Conservation (phyloP, 2,797 vertebrate genomes). For the Enteromius mattozi region DNA sequence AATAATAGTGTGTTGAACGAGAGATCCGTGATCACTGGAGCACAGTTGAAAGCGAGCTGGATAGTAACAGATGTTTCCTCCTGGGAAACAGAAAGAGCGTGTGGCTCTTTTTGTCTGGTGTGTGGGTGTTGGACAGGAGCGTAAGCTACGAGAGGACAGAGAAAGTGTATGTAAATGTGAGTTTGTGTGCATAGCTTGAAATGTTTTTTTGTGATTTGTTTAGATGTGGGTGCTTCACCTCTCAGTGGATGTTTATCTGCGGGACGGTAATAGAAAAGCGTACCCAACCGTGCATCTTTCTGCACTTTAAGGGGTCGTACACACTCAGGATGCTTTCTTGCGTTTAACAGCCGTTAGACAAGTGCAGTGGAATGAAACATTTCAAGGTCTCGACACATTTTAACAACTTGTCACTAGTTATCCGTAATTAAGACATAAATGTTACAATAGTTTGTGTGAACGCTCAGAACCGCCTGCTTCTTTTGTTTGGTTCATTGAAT, state of each 20-base stretch:
- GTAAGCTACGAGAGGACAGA: not conserved
- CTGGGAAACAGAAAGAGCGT: constrained; percentile 38
- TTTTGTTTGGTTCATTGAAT: not conserved
- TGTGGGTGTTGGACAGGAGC: constrained; percentile 17
- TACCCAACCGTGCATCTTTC: not conserved
- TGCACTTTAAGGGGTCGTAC: constrained; percentile 6
- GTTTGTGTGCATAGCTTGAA: not conserved
- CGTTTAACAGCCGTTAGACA: not conserved
- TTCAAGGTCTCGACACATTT: not conserved
- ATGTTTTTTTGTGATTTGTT: constrained; percentile 12
- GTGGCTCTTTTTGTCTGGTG: constrained; percentile 12
- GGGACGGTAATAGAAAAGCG: not conserved
- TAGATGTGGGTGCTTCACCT: constrained; percentile 11
- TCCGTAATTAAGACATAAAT: constrained; percentile 2
- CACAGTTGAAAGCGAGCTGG: constrained; percentile 54
- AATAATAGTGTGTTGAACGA: constrained; percentile 47
- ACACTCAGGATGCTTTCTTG: constrained; percentile 11
- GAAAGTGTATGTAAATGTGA: not conserved
- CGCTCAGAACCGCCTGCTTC: not conserved
- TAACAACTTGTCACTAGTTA: constrained; percentile 25
- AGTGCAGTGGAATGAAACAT: not conserved
- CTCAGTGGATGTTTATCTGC: not conserved
- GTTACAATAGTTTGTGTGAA: not conserved
- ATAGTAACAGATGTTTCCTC: constrained; percentile 59
- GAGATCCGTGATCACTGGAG: constrained; percentile 51